Percentiles rank a stretch among this genome's conserved stretches.
Evolutionary conservation across 2,888 invertebrate species (phyloP).

Genomic region (Plagiodera versicolora): DNA sequence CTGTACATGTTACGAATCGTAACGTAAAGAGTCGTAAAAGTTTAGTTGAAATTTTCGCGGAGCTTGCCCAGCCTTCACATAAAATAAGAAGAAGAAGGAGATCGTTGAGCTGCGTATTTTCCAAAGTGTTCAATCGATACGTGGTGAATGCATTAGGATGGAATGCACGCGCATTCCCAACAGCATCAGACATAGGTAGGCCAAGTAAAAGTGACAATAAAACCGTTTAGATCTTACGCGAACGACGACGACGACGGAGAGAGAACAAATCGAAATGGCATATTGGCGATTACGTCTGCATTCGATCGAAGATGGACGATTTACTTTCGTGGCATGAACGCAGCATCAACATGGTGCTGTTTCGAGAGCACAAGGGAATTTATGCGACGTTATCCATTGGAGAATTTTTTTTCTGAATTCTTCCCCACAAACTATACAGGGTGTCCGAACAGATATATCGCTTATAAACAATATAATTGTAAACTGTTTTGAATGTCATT

Average conservation of each 20-base stretch:
- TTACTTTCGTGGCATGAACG: background rate
- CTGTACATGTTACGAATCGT: too few species aligned
- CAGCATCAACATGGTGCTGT: background rate
- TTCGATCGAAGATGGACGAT: background rate
- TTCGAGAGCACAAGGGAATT: background rate
- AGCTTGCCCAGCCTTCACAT: background rate
- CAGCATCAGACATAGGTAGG: slow-evolving; percentile 14
- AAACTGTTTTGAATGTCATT: too few species aligned
- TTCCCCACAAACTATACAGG: too few species aligned
- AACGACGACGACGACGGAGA: too few species aligned
- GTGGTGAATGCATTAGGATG: slow-evolving; percentile 3
- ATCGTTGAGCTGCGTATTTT: background rate
- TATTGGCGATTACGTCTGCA: background rate
- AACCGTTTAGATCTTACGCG: slow-evolving; percentile 7
- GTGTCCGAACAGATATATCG: too few species aligned
- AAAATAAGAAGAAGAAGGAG: background rate
- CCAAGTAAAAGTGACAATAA: slow-evolving; percentile 24
- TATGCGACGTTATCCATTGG: too few species aligned
- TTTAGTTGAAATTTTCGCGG: too few species aligned
- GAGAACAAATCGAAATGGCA: slow-evolving; percentile 4
- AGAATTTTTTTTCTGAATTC: too few species aligned
- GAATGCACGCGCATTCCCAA: slow-evolving; percentile 2
- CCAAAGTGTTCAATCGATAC: background rate
- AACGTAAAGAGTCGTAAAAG: too few species aligned
- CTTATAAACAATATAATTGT: too few species aligned